These are phyloP conservation scores for Solenopsis invicta DNA, from an alignment of 1,140 invertebrate genomes.

Conservation along the genomic window DNA sequence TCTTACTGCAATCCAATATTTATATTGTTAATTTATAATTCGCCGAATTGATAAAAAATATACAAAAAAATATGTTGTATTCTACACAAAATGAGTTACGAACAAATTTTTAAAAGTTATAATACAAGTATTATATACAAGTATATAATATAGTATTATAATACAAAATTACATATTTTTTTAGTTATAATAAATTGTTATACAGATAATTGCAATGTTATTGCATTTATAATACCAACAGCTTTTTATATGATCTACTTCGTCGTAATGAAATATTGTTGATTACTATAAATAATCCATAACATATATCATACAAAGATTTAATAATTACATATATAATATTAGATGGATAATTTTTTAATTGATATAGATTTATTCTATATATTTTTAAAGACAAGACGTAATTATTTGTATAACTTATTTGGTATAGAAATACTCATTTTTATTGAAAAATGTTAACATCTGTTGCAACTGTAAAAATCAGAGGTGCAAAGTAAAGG, in stretches of 20 bases:
- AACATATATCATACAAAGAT: slow-evolving; percentile 7
- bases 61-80: neutral
- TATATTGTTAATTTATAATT: slow-evolving; percentile 38
- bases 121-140: too few relatives aligned
- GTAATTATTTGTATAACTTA: slow-evolving; percentile 16
- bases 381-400: slow-evolving; percentile 3
- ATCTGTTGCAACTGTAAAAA: slow-evolving; percentile 18
- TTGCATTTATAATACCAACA: neutral
- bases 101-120: slow-evolving; percentile 5
- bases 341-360: slow-evolving; percentile 16
- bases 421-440: slow-evolving; percentile 44
- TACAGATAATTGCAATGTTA: slow-evolving; percentile 20
- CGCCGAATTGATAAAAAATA: neutral
- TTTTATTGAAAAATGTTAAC: slow-evolving; percentile 10
- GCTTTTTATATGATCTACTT: slow-evolving; percentile 20
- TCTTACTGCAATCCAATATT: slow-evolving; percentile 22
- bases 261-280: slow-evolving; percentile 11
- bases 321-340: slow-evolving; percentile 14
- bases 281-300: slow-evolving; percentile 22
- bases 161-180: neutral
- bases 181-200: slow-evolving; percentile 35
- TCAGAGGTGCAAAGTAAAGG: neutral
- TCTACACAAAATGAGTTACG: neutral
- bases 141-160: too few relatives aligned
- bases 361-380: slow-evolving; percentile 21